Percentiles rank a stretch among this genome's conserved stretches.
Conservation (phyloP, 2,888 invertebrate species). For the Crocallis elinguaria region DNA sequence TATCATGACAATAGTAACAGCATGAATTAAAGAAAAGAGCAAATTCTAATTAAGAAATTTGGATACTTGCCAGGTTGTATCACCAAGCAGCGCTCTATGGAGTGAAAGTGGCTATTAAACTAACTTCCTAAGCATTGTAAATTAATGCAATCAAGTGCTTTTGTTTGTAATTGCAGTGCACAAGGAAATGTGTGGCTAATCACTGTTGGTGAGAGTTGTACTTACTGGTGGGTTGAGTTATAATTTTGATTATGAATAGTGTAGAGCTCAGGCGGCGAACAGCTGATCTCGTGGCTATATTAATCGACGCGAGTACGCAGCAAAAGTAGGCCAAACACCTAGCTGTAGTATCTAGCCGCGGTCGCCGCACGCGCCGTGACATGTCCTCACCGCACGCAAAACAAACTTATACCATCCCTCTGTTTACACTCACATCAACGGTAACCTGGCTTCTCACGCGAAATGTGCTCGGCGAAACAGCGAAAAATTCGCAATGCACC, state of each 20-base stretch:
- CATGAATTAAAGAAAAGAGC: constrained; percentile 59
- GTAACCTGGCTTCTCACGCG: constrained; percentile 53
- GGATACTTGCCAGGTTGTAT: constrained; percentile 67
- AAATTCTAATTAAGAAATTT: constrained; percentile 68
- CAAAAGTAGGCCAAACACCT: constrained; percentile 82
- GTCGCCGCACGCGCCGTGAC: constrained; percentile 62
- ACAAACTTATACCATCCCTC: constrained; percentile 53
- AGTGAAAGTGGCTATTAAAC: constrained; percentile 56
- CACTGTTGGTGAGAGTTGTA: constrained; percentile 26
- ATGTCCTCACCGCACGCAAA: constrained; percentile 52
- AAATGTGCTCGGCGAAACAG: constrained; percentile 70
- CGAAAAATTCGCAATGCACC: constrained; percentile 63
- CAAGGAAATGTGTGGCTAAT: constrained; percentile 19
- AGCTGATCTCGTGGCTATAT: constrained; percentile 83
- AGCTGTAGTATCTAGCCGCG: constrained; percentile 59
- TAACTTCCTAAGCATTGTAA: constrained; percentile 48
- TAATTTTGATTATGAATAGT: constrained; percentile 32
- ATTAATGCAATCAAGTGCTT: constrained; percentile 30
- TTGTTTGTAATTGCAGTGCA: constrained; percentile 31
- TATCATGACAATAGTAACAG: constrained; percentile 38
- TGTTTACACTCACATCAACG: constrained; percentile 73
- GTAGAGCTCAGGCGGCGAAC: constrained; percentile 63
- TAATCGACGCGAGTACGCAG: constrained; percentile 74
- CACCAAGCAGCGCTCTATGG: constrained; percentile 44
- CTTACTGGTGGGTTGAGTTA: constrained; percentile 51